These are phyloP conservation scores for Salvelinus fontinalis DNA, from an alignment of 2,113 vertebrate species.

Conservation along the genomic window DNA sequence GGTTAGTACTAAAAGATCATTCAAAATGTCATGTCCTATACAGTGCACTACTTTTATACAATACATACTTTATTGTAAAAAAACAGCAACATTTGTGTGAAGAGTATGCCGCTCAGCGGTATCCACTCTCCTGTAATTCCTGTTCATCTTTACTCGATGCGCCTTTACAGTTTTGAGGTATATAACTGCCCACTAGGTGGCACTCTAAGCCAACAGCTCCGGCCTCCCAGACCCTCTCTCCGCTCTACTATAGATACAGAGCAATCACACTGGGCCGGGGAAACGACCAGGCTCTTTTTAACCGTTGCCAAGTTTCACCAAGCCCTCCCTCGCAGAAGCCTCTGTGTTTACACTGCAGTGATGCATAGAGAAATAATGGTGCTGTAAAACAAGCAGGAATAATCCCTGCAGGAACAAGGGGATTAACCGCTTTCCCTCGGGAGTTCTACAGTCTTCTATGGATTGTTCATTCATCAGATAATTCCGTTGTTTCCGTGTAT, in stretches of 20 bases:
- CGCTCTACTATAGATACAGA: neutral
- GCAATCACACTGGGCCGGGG: neutral
- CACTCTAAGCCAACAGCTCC: constrained; percentile 36
- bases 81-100: too few relatives aligned
- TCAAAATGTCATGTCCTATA: too few relatives aligned
- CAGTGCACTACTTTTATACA: too few relatives aligned
- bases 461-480: constrained; percentile 13
- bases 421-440: neutral
- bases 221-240: neutral
- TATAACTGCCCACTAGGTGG: constrained; percentile 68
- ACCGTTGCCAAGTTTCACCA: constrained; percentile 42
- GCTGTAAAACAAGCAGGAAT: neutral
- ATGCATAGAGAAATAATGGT: constrained; percentile 46
- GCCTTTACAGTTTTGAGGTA: neutral
- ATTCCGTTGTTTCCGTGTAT: neutral
- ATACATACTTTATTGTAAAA: too few relatives aligned
- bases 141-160: neutral
- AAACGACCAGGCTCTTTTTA: neutral
- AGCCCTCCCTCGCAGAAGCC: constrained; percentile 42
- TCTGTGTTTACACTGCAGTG: constrained; percentile 50
- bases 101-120: too few relatives aligned
- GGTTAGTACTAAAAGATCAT: constrained; percentile 69
- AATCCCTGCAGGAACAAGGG: neutral
- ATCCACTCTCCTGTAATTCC: too few relatives aligned
- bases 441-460: neutral